These are phyloP conservation scores for Anastatus disparis DNA, from an alignment of 1,140 invertebrate genomes.

Conservation along the genomic window DNA sequence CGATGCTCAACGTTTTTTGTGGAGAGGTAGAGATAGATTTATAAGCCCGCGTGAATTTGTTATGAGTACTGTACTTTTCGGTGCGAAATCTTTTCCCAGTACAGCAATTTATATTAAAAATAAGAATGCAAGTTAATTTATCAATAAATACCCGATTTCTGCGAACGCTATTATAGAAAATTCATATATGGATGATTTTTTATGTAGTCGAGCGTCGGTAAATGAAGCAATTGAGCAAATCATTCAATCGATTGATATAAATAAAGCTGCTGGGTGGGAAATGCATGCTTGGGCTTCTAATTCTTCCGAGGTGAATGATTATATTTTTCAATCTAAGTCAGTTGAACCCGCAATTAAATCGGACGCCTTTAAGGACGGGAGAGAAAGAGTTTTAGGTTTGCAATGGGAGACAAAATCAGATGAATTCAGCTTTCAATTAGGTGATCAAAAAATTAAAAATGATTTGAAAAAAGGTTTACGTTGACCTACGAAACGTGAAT, in stretches of 20 bases:
- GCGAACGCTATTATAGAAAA: not conserved
- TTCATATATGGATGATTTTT: constrained; percentile 4
- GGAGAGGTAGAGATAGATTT: too few species aligned
- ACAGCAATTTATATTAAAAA: not conserved
- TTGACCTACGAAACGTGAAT: constrained; percentile 32
- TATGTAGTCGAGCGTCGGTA: not conserved
- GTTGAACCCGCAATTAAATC: not conserved
- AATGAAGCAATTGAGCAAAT: not conserved
- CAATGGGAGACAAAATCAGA: not conserved
- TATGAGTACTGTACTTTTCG: too few species aligned
- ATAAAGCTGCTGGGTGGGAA: not conserved
- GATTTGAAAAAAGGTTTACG: not conserved
- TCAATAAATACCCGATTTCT: not conserved
- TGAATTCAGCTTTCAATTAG: not conserved
- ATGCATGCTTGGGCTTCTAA: not conserved
- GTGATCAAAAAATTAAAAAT: too few species aligned
- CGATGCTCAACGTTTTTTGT: constrained; percentile 30
- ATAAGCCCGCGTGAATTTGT: too few species aligned
- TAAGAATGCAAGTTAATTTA: not conserved
- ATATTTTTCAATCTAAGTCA: too few species aligned
- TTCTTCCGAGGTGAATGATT: not conserved
- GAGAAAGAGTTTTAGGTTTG: not conserved
- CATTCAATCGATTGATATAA: not conserved
- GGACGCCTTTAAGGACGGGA: too few species aligned
- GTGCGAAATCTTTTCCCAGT: too few species aligned